Evolutionary conservation across 2,797 vertebrate species (phyloP), one percentile per base, ranked within the genome.

Genomic region (Paratrypauchen microcephalus): DNA sequence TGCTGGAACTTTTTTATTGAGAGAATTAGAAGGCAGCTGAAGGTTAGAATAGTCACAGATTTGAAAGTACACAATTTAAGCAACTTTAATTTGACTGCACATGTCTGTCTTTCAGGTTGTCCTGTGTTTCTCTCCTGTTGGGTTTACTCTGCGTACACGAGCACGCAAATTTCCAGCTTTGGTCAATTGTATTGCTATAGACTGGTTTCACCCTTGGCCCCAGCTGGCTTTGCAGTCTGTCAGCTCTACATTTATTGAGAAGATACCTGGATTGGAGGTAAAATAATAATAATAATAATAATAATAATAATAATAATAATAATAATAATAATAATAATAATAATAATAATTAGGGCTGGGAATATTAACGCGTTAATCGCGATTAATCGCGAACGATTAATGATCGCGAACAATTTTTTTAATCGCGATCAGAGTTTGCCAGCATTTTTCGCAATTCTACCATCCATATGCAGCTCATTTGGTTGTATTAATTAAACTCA

Each of bases 1-100:
- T 91, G 76, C 84, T 92, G 90, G 90, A 88, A 86, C 68, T 94
- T 93, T 89, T 97, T 96, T 77, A 95, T 93, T 61, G 88, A 92
- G 68, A 84, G 91, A 66, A 91, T 92, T 68, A 78, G 90, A 56
- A 82, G 91, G 39, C 91, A 92, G 59, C 90, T 92, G 24, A 92
- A 92, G 88, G 91, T 91, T 30, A 15, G 32, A 12, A 36, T 30
- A 5, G 4, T 26, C 7, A n/a, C 48, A 15, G 8, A 56, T 57
- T 39, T 54, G 6, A 45, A 24, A 24, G 15, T 65, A 15, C 18
- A 50, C 6, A 21, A 61, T 61, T 21, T 39, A 26, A 63, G 6
- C 23, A 64, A 5, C 18, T 24, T 24, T 56, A 18, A 16, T 36
- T 67, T 54, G 16, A 54, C 52, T 39, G 8, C 19, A 6, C 12